phyloP scores from a whole-genome alignment of 2,113 vertebrate species.

The Chamaetylas fuelleborni region DNA sequence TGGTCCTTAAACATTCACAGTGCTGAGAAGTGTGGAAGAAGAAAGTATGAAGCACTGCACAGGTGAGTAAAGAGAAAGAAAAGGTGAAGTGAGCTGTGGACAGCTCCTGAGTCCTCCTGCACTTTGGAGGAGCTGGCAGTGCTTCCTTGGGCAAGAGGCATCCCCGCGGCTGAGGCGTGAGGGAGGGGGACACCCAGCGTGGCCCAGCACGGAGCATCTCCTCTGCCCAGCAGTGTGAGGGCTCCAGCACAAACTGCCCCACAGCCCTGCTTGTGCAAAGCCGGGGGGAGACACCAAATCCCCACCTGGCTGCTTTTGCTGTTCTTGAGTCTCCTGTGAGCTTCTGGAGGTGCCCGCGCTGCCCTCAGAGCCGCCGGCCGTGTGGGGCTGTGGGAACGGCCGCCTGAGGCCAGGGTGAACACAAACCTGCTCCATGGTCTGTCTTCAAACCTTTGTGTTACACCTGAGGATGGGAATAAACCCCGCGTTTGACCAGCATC shows the following conservation, averaged over 20 bases:
- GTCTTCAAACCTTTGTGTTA: not conserved
- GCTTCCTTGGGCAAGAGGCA: not conserved
- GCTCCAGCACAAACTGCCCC: no score
- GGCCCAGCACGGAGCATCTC: rapidly evolving
- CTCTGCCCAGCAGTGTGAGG: rapidly evolving
- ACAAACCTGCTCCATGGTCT: not conserved
- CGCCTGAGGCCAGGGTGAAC: rapidly evolving
- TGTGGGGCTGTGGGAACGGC: rapidly evolving
- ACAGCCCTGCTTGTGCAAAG: rapidly evolving
- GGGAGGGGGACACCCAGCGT: not conserved
- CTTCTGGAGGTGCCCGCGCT: not conserved
- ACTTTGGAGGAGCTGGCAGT: not conserved
- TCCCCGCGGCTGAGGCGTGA: rapidly evolving
- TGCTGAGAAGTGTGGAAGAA: not conserved
- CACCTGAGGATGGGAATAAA: not conserved
- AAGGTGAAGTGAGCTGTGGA: not conserved
- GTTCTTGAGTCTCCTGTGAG: rapidly evolving
- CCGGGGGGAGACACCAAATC: rapidly evolving
- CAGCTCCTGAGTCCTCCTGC: not conserved
- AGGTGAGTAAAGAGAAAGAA: not conserved
- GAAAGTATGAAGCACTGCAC: rapidly evolving
- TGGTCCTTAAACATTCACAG: not conserved
- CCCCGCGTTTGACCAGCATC: rapidly evolving
- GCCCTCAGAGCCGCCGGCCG: rapidly evolving
- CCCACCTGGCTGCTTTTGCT: not conserved